These are phyloP conservation scores for Embidobia sp. DNA, from an alignment of 2,888 invertebrate genomes.

Conservation along the genomic window DNA sequence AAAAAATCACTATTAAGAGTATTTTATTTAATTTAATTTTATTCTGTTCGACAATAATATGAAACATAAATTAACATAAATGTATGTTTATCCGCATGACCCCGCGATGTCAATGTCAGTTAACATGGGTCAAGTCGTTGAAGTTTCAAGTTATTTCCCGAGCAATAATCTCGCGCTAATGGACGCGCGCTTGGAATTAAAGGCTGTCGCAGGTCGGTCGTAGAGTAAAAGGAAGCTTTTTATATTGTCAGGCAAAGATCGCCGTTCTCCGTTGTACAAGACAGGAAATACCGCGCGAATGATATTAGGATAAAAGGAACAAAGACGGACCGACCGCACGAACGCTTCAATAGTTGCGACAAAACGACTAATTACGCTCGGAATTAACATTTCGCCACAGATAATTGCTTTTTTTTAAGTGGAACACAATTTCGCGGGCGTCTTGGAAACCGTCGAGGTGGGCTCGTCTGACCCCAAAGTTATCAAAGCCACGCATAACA, in stretches of 20 bases:
- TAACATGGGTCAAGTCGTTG: slow-evolving; percentile 13
- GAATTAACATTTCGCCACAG: slow-evolving; percentile 9
- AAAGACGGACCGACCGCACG: slow-evolving; percentile 28
- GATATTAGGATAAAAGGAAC: slow-evolving; percentile 30
- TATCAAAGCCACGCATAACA: no score
- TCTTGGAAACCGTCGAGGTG: no score
- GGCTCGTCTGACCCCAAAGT: no score
- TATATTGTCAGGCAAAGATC: slow-evolving; percentile 41
- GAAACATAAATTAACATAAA: no score
- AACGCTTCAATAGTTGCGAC: slow-evolving; percentile 10
- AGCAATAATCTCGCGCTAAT: slow-evolving; percentile 49
- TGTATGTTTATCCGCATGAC: no score
- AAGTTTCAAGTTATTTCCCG: slow-evolving; percentile 44
- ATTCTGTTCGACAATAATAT: no score
- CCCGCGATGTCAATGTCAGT: background rate
- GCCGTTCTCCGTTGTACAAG: slow-evolving; percentile 27
- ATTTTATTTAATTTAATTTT: no score
- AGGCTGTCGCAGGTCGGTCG: slow-evolving; percentile 50
- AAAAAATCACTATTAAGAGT: no score
- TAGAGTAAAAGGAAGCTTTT: slow-evolving; percentile 48
- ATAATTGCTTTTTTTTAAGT: slow-evolving; percentile 4
- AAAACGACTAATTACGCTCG: slow-evolving; percentile 11
- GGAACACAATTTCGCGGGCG: background rate
- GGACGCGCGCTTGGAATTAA: slow-evolving; percentile 50
- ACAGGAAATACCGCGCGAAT: slow-evolving; percentile 39